Evolutionary conservation across 2,888 invertebrate species (phyloP), one percentile per base, ranked within the genome.

Genomic region (Oscheius sp.): DNA sequence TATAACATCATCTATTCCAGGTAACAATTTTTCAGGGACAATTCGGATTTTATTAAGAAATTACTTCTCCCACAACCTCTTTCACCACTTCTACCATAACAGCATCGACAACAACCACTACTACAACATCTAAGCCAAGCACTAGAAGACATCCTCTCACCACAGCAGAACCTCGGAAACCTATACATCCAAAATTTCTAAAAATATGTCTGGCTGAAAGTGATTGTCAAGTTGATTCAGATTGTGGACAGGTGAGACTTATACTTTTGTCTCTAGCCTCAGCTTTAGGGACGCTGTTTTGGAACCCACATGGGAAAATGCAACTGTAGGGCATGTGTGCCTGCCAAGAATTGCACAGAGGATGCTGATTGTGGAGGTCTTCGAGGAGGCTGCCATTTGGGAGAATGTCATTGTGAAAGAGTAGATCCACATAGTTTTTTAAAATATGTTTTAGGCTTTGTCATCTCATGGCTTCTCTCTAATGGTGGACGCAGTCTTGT

Each of bases 351-450:
- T 15, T 66, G 66, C 31, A 17, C 42, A 10, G 45, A 46, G 0
- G 66, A 66, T 25, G 23, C 55, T 17, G 66, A 66, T 17, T 66
- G 66, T 45, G 66, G 66, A 10, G 66, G 66, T 17, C 33, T 66
- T 8, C 15, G 66, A 27, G 50, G 37, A 12, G 55, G 45, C 27
- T 66, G 66, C 20, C 55, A 57, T n/a, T 23, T 37, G 33, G 66
- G 66, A 29, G 25, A 25, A 15, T 66, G 66, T 23, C 53, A 53
- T 45, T 66, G 66, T 66, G 33, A 46, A 12, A 29, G 50, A 31
- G 66, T 66, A 55, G 15, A n/a, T n/a, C n/a, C n/a, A n/a, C n/a
- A n/a, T n/a, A n/a, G 34, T n/a, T 17, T 48, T 34, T 15, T 27
- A 1, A 6, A 4, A 25, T 5, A 31, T 15, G 3, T 65, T 66